These are phyloP conservation scores for Pseudococcus longispinus DNA, from an alignment of 2,888 invertebrate genomes.

Conservation along the genomic window DNA sequence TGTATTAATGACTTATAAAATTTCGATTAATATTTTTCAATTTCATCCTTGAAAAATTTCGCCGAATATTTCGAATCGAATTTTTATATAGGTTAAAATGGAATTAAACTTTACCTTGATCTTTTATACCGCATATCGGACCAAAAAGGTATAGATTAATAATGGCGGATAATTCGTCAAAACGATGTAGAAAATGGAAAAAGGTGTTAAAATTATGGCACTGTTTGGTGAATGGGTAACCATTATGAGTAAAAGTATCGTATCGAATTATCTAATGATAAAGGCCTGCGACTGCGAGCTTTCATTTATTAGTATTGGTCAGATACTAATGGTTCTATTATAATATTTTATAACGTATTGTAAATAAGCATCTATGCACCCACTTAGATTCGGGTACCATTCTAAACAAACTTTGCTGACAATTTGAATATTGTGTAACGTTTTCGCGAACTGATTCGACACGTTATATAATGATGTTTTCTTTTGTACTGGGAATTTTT, in stretches of 20 bases:
- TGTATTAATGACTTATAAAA: background rate
- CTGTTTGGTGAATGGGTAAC: background rate
- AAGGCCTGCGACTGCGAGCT: background rate
- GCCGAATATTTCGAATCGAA: background rate
- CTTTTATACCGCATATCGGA: background rate
- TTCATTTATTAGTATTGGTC: constrained; percentile 22
- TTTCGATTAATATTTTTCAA: background rate
- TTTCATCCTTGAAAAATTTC: background rate
- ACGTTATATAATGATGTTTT: background rate
- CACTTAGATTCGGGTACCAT: background rate
- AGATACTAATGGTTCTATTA: constrained; percentile 17
- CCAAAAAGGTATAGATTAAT: background rate
- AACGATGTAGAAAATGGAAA: background rate
- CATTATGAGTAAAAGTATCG: background rate
- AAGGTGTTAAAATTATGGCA: constrained; percentile 14
- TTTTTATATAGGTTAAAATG: background rate
- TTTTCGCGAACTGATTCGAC: background rate
- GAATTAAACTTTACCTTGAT: background rate
- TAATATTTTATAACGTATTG: constrained; percentile 18
- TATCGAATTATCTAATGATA: constrained; percentile 20
- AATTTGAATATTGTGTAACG: constrained; percentile 28
- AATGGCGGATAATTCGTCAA: background rate
- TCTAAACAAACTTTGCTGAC: constrained; percentile 29
- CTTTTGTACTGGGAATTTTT: background rate
- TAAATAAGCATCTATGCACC: constrained; percentile 18